Percentiles rank a stretch among this genome's conserved stretches.
phyloP scores from a whole-genome alignment of 2,888 invertebrate species.

The Biston stratarius region DNA sequence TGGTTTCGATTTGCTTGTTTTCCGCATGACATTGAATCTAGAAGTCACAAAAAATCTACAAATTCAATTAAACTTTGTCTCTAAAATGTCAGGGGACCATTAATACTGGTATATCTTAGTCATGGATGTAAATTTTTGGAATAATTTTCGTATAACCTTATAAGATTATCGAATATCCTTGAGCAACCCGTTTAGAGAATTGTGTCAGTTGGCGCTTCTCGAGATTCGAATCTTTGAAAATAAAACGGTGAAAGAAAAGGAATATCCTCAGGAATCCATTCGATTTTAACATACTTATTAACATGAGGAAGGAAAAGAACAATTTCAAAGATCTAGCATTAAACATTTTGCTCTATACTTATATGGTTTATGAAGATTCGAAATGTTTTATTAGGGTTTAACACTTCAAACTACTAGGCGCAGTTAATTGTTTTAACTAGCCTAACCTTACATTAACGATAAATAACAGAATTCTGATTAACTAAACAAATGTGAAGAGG shows the following conservation, averaged over 20 bases:
- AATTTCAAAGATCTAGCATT: too few species aligned
- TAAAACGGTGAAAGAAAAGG: not conserved
- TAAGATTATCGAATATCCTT: constrained; percentile 20
- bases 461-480: not conserved
- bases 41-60: not conserved
- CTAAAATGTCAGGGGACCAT: constrained; percentile 26
- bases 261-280: not conserved
- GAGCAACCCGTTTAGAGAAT: constrained; percentile 24
- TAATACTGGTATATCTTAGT: constrained; percentile 18
- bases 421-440: too few species aligned
- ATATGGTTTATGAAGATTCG: too few species aligned
- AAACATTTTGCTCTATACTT: too few species aligned
- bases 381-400: too few species aligned
- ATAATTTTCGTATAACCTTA: constrained; percentile 14
- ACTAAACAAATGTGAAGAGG: not conserved
- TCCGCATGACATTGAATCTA: not conserved
- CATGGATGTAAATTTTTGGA: constrained; percentile 14
- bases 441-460: too few species aligned
- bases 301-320: too few species aligned
- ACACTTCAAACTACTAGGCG: too few species aligned
- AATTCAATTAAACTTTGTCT: constrained; percentile 4
- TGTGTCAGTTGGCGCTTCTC: constrained; percentile 25
- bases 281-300: too few species aligned
- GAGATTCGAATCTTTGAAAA: constrained; percentile 18
- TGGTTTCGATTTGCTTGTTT: not conserved